A percentile compares a stretch with the other conserved stretches of the same genome.
These are phyloP conservation scores for Dromiciops gliroides DNA, from an alignment of 2,113 vertebrate species.

Conservation along the genomic window DNA sequence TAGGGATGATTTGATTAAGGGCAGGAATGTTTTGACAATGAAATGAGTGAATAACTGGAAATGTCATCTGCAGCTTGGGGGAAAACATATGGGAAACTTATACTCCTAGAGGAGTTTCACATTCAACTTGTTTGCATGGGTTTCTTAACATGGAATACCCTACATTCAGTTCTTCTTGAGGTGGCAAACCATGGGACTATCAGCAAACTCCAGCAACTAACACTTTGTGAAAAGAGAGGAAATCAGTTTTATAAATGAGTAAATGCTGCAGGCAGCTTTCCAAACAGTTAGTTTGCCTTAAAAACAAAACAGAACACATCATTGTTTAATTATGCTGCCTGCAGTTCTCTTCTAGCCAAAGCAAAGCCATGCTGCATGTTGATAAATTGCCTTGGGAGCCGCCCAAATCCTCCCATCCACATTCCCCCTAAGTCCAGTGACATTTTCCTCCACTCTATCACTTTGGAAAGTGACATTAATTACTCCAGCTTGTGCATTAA, in stretches of 20 bases:
- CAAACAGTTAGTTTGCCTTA: conserved; percentile 4
- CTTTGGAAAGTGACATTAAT: conserved; percentile 56
- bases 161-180: neutral
- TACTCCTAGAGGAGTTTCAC: neutral
- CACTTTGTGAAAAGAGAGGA: neutral
- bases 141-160: neutral
- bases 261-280: conserved; percentile 33
- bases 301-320: neutral
- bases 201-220: neutral
- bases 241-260: neutral
- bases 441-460: conserved; percentile 1
- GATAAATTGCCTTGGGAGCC: conserved; percentile 58
- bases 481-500: conserved; percentile 43
- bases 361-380: conserved; percentile 8
- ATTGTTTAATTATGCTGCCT: conserved; percentile 59
- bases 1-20: neutral
- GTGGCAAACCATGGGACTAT: neutral
- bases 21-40: neutral
- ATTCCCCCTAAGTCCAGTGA: conserved; percentile 5
- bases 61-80: neutral
- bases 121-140: accelerated
- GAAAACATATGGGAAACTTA: neutral
- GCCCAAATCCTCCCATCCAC: conserved; percentile 31
- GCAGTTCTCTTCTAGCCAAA: conserved; percentile 57
- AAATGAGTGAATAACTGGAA: neutral